A percentile compares a stretch with the other conserved stretches of the same genome.
phyloP scores from a whole-genome alignment of 2,113 vertebrate genomes.

The Choloepus hoffmanni region DNA sequence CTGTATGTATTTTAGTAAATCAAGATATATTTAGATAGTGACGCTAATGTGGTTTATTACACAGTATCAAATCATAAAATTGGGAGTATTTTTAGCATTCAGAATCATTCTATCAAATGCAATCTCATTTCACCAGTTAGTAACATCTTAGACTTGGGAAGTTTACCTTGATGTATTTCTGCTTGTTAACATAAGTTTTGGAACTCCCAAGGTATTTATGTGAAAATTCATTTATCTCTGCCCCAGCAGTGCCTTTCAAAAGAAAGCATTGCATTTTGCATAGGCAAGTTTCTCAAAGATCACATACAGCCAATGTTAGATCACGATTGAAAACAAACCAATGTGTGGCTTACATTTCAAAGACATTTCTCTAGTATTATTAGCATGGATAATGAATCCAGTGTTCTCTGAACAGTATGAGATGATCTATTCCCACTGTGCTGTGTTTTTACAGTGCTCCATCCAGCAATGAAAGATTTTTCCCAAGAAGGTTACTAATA shows the following conservation, averaged over 20 bases:
- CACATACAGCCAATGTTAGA: background rate
- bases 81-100: background rate
- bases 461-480: constrained; percentile 33
- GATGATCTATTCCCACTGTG: constrained; percentile 47
- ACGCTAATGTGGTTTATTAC: background rate
- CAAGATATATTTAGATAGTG: background rate
- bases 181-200: constrained; percentile 44
- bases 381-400: constrained; percentile 50
- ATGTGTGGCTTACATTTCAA: constrained; percentile 51
- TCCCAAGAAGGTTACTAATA: background rate
- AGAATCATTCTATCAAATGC: background rate
- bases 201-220: background rate
- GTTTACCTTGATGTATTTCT: background rate
- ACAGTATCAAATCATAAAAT: background rate
- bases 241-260: constrained; percentile 62
- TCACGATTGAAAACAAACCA: constrained; percentile 60
- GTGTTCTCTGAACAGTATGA: constrained; percentile 46
- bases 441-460: constrained; percentile 7
- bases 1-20: background rate
- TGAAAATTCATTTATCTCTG: constrained; percentile 15
- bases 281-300: constrained; percentile 65
- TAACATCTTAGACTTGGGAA: background rate
- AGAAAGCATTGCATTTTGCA: background rate
- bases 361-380: constrained; percentile 24
- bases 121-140: background rate